Conservation (phyloP, 2,113 vertebrate species). For the Aleadryas rufinucha region DNA sequence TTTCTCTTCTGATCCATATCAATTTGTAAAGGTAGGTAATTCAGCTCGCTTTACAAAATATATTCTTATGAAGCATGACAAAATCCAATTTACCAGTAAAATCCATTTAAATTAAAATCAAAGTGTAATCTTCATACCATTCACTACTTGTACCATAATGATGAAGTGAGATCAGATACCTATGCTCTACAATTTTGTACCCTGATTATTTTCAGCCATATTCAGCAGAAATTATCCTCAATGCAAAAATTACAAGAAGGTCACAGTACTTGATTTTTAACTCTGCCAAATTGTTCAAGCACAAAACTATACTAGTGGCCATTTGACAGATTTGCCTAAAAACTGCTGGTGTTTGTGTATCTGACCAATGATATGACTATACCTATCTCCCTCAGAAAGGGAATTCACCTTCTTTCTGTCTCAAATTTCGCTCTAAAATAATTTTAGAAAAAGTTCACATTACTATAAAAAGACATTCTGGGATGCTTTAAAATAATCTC, state of each 20-base stretch:
- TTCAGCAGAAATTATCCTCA: constrained; percentile 44
- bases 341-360: not conserved
- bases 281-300: not conserved
- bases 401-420: not conserved
- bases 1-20: constrained; percentile 73
- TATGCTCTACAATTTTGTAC: constrained; percentile 15
- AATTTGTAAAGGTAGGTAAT: constrained; percentile 70
- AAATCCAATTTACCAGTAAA: constrained; percentile 75
- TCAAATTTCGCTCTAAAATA: not conserved
- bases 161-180: constrained; percentile 54
- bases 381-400: not conserved
- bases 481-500: not conserved
- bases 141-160: constrained; percentile 37
- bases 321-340: not conserved
- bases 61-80: constrained; percentile 71
- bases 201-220: constrained; percentile 33
- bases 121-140: constrained; percentile 52
- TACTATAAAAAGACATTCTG: not conserved
- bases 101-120: constrained; percentile 79
- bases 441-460: not conserved
- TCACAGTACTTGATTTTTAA: not conserved
- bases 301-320: not conserved
- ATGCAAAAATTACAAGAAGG: not conserved
- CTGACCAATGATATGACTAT: not conserved
- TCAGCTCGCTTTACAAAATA: constrained; percentile 63